Percentiles rank a stretch among this genome's conserved stretches.
Conservation (phyloP, 2,888 invertebrate species). For the Willowsia nigromaculata region DNA sequence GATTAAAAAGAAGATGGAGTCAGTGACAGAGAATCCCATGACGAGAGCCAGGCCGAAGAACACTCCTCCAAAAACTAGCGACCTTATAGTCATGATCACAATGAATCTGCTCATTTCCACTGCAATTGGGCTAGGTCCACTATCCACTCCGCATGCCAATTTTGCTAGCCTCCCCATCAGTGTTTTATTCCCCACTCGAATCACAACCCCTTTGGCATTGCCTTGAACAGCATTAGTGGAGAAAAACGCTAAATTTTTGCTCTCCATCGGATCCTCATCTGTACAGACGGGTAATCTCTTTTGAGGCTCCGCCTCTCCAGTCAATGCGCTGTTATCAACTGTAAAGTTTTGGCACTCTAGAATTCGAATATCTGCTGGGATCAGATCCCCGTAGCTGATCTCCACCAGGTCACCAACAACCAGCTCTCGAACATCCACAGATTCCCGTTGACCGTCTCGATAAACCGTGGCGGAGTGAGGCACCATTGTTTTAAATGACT, state of each 20-base stretch:
- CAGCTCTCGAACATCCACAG: conserved; percentile 61
- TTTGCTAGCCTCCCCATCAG: conserved; percentile 88
- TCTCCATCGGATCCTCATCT: conserved; percentile 82
- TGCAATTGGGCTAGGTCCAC: conserved; percentile 88
- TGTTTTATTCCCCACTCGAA: conserved; percentile 85
- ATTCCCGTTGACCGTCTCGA: conserved; percentile 65
- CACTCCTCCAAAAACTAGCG: conserved; percentile 72
- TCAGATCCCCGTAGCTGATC: conserved; percentile 84
- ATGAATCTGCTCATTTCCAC: conserved; percentile 89
- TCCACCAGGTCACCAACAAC: conserved; percentile 83
- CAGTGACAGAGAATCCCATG: conserved; percentile 78
- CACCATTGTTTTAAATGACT: conserved; percentile 80
- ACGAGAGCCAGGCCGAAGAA: conserved; percentile 72
- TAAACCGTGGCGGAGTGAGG: conserved; percentile 80
- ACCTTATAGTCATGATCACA: conserved; percentile 72
- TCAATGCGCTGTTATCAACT: conserved; percentile 81
- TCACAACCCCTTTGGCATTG: conserved; percentile 84
- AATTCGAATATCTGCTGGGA: conserved; percentile 84
- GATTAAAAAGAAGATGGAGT: conserved; percentile 71
- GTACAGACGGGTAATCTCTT: conserved; percentile 76
- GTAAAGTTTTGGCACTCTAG: conserved; percentile 83
- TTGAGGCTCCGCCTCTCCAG: conserved; percentile 81
- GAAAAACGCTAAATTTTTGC: conserved; percentile 80
- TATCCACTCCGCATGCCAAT: conserved; percentile 85
- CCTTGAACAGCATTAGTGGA: conserved; percentile 80